These are phyloP conservation scores for Blastobasis adustella DNA, from an alignment of 2,888 invertebrate genomes.

Conservation along the genomic window DNA sequence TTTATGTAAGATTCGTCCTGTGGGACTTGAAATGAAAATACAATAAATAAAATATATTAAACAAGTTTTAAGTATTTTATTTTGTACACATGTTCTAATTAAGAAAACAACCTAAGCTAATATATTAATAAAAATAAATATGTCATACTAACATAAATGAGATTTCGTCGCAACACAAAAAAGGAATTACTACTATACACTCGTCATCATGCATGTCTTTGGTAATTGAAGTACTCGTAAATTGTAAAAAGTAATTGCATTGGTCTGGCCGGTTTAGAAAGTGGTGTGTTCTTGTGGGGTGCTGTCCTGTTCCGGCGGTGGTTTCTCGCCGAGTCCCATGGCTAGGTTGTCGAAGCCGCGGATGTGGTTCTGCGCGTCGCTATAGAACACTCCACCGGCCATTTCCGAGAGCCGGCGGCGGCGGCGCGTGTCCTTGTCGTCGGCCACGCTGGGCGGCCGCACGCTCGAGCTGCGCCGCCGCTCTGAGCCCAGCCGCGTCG, in stretches of 20 bases:
- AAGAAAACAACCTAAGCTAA: not conserved
- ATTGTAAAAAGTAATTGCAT: too few relatives aligned
- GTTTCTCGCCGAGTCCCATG: slow-evolving; percentile 48
- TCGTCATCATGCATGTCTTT: too few relatives aligned
- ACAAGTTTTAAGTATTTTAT: not conserved
- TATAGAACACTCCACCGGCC: slow-evolving; percentile 69
- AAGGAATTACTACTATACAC: too few relatives aligned
- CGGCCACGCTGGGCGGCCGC: slow-evolving; percentile 51
- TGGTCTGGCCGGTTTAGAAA: slow-evolving; percentile 6
- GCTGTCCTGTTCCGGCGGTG: slow-evolving; percentile 35
- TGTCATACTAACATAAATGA: too few relatives aligned
- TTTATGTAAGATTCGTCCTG: too few relatives aligned
- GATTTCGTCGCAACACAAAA: not conserved
- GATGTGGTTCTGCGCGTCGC: slow-evolving; percentile 37
- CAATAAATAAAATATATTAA: slow-evolving; percentile 25
- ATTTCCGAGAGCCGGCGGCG: slow-evolving; percentile 61
- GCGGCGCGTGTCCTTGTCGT: slow-evolving; percentile 63
- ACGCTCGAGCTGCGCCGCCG: slow-evolving; percentile 62
- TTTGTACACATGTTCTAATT: not conserved
- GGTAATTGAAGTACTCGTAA: too few relatives aligned
- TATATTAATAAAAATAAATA: not conserved
- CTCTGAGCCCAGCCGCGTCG: slow-evolving; percentile 51
- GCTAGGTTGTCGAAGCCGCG: slow-evolving; percentile 58
- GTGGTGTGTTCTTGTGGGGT: slow-evolving; percentile 33
- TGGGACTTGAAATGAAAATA: slow-evolving; percentile 13